A percentile compares a stretch with the other conserved stretches of the same genome.
phyloP scores from a whole-genome alignment of 2,888 invertebrate genomes.

The Scrobipalpa costella region DNA sequence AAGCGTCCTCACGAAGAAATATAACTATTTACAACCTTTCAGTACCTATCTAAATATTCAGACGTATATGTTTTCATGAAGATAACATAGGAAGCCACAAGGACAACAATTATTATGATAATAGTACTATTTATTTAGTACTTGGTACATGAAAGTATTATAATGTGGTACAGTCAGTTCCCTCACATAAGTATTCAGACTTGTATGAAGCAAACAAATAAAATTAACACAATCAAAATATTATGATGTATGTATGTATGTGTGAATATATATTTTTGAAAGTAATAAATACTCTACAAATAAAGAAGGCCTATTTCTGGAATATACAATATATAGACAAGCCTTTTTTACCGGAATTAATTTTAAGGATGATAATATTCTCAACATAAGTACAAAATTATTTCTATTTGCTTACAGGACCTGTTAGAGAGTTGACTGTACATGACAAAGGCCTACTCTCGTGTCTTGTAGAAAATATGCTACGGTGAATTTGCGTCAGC shows the following conservation, averaged over 20 bases:
- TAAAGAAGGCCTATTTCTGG: too few species aligned
- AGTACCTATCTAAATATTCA: slow-evolving; percentile 2
- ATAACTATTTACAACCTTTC: neutral
- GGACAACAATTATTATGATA: slow-evolving; percentile 4
- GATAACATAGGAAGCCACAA: slow-evolving; percentile 3
- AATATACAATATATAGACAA: too few species aligned
- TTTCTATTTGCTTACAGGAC: too few species aligned
- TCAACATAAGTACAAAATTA: too few species aligned
- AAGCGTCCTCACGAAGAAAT: too few species aligned
- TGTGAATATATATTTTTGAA: too few species aligned
- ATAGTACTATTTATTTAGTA: slow-evolving; percentile 2
- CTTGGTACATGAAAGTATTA: neutral
- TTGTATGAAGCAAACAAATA: neutral
- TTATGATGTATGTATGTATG: too few species aligned
- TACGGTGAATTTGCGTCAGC: neutral
- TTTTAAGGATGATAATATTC: too few species aligned
- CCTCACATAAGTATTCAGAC: neutral
- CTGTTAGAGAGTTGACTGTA: too few species aligned
- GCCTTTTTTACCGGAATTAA: too few species aligned
- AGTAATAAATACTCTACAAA: too few species aligned
- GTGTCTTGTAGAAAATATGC: neutral
- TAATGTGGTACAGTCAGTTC: neutral
- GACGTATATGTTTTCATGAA: neutral
- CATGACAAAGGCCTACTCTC: neutral
- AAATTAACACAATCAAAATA: neutral